Evolutionary conservation across 2,113 vertebrate species (phyloP).

Genomic region (Hypanus sabinus): DNA sequence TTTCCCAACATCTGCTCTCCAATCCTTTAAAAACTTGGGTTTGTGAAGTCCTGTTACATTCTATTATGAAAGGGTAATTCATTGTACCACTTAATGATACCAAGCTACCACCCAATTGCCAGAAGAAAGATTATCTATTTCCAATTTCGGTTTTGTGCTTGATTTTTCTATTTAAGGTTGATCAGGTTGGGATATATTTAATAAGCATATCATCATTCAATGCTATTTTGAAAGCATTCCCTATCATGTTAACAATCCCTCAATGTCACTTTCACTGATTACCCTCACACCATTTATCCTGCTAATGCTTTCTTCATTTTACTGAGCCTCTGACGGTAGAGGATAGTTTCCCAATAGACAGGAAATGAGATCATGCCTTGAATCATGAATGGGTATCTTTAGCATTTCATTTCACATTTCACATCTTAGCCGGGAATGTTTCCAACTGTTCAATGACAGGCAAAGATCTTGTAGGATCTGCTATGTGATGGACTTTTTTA

Average conservation of each 20-base stretch:
- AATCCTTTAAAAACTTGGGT: not conserved
- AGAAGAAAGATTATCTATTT: not conserved
- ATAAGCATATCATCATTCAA: not conserved
- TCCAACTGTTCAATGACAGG: not conserved
- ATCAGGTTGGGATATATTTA: not conserved
- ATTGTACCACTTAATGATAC: not conserved
- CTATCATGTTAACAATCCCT: not conserved
- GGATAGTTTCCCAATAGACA: not conserved
- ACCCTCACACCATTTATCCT: not conserved
- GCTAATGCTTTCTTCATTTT: not conserved
- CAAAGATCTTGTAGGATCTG: not conserved
- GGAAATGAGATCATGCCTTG: not conserved
- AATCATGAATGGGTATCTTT: not conserved
- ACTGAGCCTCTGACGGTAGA: not conserved
- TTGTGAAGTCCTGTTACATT: not conserved
- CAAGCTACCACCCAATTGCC: not conserved
- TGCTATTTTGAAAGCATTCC: not conserved
- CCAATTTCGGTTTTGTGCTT: not conserved
- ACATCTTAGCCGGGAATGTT: not conserved
- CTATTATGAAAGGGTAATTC: not conserved
- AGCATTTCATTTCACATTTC: not conserved
- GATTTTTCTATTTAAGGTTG: not conserved
- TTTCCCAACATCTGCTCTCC: not conserved
- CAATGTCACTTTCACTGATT: slow-evolving; percentile 7
- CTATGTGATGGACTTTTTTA: not conserved